Base-by-base conservation (phyloP, 2,888 invertebrate genomes). In the Heliconius sara region DNA sequence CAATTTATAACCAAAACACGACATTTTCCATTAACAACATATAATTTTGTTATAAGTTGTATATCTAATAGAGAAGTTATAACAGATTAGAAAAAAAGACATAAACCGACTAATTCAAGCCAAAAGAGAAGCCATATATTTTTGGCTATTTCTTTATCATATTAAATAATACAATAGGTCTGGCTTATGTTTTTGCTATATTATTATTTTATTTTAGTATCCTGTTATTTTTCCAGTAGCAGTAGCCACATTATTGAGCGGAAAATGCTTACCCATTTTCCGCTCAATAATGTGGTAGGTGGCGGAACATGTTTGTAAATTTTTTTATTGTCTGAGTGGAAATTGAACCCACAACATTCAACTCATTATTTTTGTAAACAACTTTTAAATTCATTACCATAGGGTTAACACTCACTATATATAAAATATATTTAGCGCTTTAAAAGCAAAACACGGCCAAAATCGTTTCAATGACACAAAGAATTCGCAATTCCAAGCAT, bases 401-500 rank as follows among this genome's bases (percentile, higher is more conserved):
- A 57, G 0, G 19, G 57, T 57, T 22, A 7, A 19, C 52, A 57
- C 9, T 60, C n/a, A 60, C 60, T n/a, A 22, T 6, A 52, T 34
- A 60, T 34, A 73, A 73, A 73, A 57, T 73, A 34, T 60, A 73
- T 73, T 73, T 60, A 73, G 13, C 34, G 60, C 60, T 57, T 57
- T 39, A 27, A 71, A 63, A 77, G 71, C 39, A 63, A 77, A 68
- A 68, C 34, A 39, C 34, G 65, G n/a, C 34, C 60, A 43, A 71
- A 77, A 77, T 72, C 77, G 47, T 72, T 72, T 71, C 63, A 65
- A 77, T 43, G 71, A 65, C 65, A 73, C 73, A 80, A 67, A 77
- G 73, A 76, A 74, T 57, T 60, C 70, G 68, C 60, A 78, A 78
- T 76, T 76, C 60, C 76, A 72, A 80, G 78, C 63, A 63, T 78